Evolutionary conservation across 2,888 invertebrate genomes (phyloP).

Genomic region (Drosophila pseudotakahashii): DNA sequence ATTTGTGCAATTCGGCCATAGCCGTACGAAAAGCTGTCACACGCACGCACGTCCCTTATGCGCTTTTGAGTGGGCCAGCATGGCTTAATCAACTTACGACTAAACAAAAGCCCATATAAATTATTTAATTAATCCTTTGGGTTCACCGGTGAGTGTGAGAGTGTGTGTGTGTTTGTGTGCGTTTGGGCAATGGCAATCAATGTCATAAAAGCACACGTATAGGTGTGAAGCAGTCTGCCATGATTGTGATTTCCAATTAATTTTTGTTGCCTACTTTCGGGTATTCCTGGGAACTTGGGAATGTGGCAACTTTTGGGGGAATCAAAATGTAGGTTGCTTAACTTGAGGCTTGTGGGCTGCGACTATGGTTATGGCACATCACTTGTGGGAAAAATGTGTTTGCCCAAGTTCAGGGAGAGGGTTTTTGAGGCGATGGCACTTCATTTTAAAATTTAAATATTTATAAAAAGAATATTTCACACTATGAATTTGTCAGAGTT

Average conservation of each 20-base stretch:
- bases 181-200: slow-evolving; percentile 74
- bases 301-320: not conserved
- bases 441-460: no score
- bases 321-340: not conserved
- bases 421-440: slow-evolving; percentile 12
- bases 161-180: slow-evolving; percentile 76
- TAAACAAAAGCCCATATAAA: slow-evolving; percentile 75
- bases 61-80: slow-evolving; percentile 59
- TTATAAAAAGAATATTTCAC: no score
- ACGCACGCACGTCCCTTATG: slow-evolving; percentile 63
- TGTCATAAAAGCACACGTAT: slow-evolving; percentile 64
- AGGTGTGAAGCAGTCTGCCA: slow-evolving; percentile 67
- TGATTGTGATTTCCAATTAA: slow-evolving; percentile 70
- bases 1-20: slow-evolving; percentile 48
- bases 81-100: slow-evolving; percentile 73
- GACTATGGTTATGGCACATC: slow-evolving; percentile 2
- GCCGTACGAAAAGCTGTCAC: slow-evolving; percentile 51
- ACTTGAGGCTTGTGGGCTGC: not conserved
- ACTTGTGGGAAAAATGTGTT: slow-evolving; percentile 9
- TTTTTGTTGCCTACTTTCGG: slow-evolving; percentile 51
- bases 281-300: slow-evolving; percentile 21
- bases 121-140: slow-evolving; percentile 76
- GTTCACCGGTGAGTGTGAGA: slow-evolving; percentile 49
- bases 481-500: no score
- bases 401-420: not conserved